These are phyloP conservation scores for Cosmia trapezina DNA, from an alignment of 2,888 invertebrate species.

Conservation along the genomic window DNA sequence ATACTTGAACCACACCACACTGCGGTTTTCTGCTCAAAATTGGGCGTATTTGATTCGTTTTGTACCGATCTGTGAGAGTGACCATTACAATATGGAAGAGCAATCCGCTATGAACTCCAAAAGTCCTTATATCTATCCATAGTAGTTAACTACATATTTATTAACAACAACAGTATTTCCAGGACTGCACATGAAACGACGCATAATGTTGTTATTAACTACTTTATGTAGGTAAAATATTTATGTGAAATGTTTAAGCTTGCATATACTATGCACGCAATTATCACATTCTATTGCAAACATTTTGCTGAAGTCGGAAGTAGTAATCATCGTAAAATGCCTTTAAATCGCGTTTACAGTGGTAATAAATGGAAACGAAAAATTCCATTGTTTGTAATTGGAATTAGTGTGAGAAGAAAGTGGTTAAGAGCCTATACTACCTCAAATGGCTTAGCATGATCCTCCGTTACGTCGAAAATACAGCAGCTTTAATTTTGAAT, in stretches of 20 bases:
- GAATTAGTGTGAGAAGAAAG: background rate
- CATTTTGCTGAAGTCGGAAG: slow-evolving; percentile 22
- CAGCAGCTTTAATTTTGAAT: too few relatives aligned
- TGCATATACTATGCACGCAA: slow-evolving; percentile 15
- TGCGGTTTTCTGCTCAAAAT: slow-evolving; percentile 66
- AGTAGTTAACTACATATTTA: background rate
- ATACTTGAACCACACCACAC: slow-evolving; percentile 58
- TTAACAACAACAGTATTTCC: background rate
- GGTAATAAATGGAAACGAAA: slow-evolving; percentile 21
- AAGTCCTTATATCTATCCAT: background rate
- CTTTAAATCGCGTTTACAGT: slow-evolving; percentile 31
- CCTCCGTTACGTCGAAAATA: too few relatives aligned
- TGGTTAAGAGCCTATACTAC: too few relatives aligned
- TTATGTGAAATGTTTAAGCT: slow-evolving; percentile 7
- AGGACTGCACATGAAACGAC: slow-evolving; percentile 5
- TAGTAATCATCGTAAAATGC: slow-evolving; percentile 41
- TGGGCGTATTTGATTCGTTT: slow-evolving; percentile 69
- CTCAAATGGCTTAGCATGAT: too few relatives aligned
- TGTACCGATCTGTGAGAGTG: slow-evolving; percentile 36
- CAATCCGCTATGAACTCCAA: slow-evolving; percentile 12
- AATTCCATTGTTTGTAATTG: background rate
- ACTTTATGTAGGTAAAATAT: background rate
- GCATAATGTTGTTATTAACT: background rate
- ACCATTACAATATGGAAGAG: slow-evolving; percentile 16
- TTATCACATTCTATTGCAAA: slow-evolving; percentile 27